phyloP scores from a whole-genome alignment of 2,888 invertebrate genomes.

The Apoda limacodes region DNA sequence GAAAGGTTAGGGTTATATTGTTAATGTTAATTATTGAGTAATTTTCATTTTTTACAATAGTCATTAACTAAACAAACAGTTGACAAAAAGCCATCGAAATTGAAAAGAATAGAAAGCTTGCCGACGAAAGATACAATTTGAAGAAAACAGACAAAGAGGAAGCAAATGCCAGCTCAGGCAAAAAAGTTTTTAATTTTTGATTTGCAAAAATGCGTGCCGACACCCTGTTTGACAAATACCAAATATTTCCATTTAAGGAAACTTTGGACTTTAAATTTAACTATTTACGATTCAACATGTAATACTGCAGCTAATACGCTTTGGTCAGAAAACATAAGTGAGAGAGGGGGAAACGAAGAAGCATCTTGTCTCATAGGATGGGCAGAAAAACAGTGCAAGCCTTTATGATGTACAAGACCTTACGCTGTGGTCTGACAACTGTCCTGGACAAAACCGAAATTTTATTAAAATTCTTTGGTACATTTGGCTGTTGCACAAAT shows the following conservation, averaged over 20 bases:
- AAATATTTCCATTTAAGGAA: constrained; percentile 13
- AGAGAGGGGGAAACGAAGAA: constrained; percentile 13
- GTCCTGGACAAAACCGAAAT: constrained; percentile 10
- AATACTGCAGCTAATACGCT: too few species aligned
- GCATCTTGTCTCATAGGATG: constrained; percentile 9
- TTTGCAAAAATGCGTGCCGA: constrained; percentile 15
- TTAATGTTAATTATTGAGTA: too few species aligned
- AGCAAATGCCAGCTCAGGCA: constrained; percentile 3
- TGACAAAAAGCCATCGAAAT: too few species aligned
- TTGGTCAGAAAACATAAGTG: constrained; percentile 10
- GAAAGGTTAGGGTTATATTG: too few species aligned
- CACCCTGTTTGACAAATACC: constrained; percentile 13
- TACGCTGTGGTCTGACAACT: constrained; percentile 11
- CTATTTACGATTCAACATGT: constrained; percentile 8
- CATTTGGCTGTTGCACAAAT: constrained; percentile 7
- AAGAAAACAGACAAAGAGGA: constrained; percentile 4
- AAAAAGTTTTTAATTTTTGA: constrained; percentile 14
- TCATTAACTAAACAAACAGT: too few species aligned
- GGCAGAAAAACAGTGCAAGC: not conserved
- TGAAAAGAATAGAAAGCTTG: constrained; percentile 1
- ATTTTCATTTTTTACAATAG: too few species aligned
- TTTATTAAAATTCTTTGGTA: constrained; percentile 7
- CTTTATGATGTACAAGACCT: constrained; percentile 6
- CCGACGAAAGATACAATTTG: constrained; percentile 5
- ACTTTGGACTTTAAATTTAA: constrained; percentile 15